phyloP scores from a whole-genome alignment of 1,140 invertebrate genomes.

The Zaprionus africanus region DNA sequence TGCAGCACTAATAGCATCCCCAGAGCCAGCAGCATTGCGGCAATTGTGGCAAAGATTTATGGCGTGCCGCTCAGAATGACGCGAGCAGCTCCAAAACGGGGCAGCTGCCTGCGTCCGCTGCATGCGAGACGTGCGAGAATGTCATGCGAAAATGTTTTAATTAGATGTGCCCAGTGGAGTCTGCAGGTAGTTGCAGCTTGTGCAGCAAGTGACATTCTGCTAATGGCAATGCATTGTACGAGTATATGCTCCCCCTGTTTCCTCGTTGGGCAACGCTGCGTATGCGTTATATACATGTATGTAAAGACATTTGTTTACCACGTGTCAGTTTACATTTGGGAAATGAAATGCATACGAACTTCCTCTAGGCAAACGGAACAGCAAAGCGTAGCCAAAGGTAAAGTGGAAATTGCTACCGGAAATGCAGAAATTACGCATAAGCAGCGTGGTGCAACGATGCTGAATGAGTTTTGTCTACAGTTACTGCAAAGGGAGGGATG shows the following conservation, averaged over 20 bases:
- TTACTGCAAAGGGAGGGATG: background rate
- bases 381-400: slow-evolving; percentile 4
- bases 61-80: slow-evolving; percentile 61
- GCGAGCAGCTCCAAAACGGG: slow-evolving; percentile 50
- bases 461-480: slow-evolving; percentile 36
- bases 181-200: background rate
- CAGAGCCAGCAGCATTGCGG: slow-evolving; percentile 26
- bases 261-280: slow-evolving; percentile 1
- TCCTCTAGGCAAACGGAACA: slow-evolving; percentile 24
- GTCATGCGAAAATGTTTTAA: slow-evolving; percentile 70
- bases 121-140: slow-evolving; percentile 65
- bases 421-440: slow-evolving; percentile 62
- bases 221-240: too few species aligned
- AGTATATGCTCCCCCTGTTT: background rate
- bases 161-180: slow-evolving; percentile 41
- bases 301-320: background rate
- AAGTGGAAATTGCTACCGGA: slow-evolving; percentile 39
- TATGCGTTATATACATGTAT: background rate
- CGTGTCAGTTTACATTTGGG: slow-evolving; percentile 42
- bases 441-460: slow-evolving; percentile 58
- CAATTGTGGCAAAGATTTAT: slow-evolving; percentile 46
- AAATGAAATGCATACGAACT: slow-evolving; percentile 42
- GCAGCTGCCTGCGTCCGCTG: slow-evolving; percentile 51
- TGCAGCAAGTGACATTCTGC: background rate
- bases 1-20: slow-evolving; percentile 60